phyloP scores from a whole-genome alignment of 2,113 vertebrate genomes.

The Antigone vipio region DNA sequence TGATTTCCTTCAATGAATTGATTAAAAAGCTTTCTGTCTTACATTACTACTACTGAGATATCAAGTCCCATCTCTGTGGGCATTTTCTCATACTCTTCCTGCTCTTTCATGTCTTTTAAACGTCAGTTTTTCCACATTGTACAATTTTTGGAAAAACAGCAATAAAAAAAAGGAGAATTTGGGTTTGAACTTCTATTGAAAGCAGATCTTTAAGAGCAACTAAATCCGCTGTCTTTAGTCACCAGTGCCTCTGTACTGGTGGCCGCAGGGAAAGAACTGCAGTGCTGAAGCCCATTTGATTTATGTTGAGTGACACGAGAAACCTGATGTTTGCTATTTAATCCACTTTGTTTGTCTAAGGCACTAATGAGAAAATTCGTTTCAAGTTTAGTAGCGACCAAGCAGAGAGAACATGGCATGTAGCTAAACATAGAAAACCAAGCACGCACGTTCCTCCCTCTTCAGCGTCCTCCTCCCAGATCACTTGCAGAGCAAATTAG shows the following conservation, averaged over 20 bases:
- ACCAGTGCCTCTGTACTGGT: background rate
- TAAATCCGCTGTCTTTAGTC: background rate
- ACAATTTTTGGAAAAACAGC: background rate
- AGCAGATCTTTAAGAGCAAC: background rate
- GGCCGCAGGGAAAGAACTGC: background rate
- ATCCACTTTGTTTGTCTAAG: background rate
- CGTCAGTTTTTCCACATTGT: background rate
- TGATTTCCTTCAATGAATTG: background rate
- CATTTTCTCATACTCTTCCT: background rate
- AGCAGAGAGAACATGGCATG: background rate
- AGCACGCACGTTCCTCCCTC: rapidly evolving
- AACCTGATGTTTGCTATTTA: conserved; percentile 4
- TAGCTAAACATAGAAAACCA: background rate
- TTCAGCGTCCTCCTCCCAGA: background rate
- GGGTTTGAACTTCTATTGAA: background rate
- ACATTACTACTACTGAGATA: background rate
- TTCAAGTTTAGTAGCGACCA: background rate
- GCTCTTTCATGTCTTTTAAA: background rate
- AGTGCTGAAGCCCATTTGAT: background rate
- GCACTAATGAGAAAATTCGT: background rate
- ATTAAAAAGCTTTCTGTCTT: background rate
- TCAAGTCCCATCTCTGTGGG: background rate
- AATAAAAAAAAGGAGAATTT: background rate
- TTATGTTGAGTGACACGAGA: background rate
- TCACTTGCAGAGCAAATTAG: background rate